A percentile compares a stretch with the other conserved stretches of the same genome.
Conservation (phyloP, 2,888 invertebrate species). For the Epsilonema sp. region DNA sequence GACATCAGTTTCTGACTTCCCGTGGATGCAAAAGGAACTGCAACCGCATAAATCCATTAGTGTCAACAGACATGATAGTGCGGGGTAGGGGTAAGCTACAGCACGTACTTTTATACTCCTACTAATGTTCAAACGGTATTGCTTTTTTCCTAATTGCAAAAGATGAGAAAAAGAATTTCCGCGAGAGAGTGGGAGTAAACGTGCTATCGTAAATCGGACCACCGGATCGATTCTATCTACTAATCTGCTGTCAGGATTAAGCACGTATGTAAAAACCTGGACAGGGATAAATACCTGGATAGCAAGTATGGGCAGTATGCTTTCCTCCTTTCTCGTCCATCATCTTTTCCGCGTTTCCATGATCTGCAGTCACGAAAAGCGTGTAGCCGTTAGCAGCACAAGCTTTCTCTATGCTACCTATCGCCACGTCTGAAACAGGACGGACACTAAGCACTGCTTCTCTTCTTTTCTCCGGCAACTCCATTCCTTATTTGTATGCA, state of each 20-base stretch:
- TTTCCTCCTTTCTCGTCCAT: slow-evolving; percentile 31
- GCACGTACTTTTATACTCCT: too few species aligned
- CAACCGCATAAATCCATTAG: slow-evolving; percentile 7
- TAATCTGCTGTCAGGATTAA: too few species aligned
- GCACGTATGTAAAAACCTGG: not conserved
- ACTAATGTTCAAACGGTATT: too few species aligned
- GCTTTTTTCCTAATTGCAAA: too few species aligned
- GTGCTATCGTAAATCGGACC: too few species aligned
- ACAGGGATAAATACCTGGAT: slow-evolving; percentile 19
- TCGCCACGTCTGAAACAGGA: slow-evolving; percentile 25
- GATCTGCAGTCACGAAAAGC: slow-evolving; percentile 29
- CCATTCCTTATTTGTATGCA: too few species aligned
- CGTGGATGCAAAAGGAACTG: slow-evolving; percentile 16
- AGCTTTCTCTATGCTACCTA: slow-evolving; percentile 30
- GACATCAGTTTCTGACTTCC: slow-evolving; percentile 15
- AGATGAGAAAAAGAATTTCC: too few species aligned
- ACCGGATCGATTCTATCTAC: too few species aligned
- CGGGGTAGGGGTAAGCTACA: too few species aligned
- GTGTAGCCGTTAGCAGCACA: slow-evolving; percentile 25
- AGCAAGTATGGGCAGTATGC: slow-evolving; percentile 34
- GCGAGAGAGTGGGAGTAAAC: too few species aligned
- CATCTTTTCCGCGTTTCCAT: slow-evolving; percentile 35
- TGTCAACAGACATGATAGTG: too few species aligned
- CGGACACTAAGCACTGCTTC: not conserved
- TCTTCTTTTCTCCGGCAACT: not conserved